Evolutionary conservation across 1,140 invertebrate genomes (phyloP), one percentile per base, ranked within the genome.

Genomic region (Cydia splendana): DNA sequence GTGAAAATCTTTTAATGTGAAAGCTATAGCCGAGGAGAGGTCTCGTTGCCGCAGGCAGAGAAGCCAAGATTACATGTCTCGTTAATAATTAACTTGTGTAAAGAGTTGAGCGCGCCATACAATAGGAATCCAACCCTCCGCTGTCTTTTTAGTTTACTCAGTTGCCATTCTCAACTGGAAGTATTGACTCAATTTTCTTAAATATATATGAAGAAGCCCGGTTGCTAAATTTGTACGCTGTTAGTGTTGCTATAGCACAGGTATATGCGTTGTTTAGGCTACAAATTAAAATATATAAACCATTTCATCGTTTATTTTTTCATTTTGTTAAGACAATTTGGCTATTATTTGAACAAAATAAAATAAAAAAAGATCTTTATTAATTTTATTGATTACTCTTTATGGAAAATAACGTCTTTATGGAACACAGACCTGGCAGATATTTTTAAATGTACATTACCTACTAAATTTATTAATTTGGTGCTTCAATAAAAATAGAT

Each of bases 11-110:
- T 24, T 12, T 6, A 62, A 62, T 62, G 9, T 57, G 20, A 62
- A 62, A 20, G 57, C 1, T 24, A 24, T 62, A 62, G 7, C 20
- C 20, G 20, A 20, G 7, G 20, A 20, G 20, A 10, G 10, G 57
- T 62, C 20, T 12, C 57, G 38, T n/a, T 7, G 67, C 67, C 67
- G 34, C 67, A 24, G 67, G 67, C 67, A 34, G 28, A 15, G 30
- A 82, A 85, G 82, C 81, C 87, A 82, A 89, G 87, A 87, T 90
- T 89, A 89, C 82, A 80, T 82, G 82, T 85, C 85, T 83, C 75
- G 83, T 90, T 88, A 90, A 91, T 91, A 86, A 88, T 92, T 91
- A 85, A 92, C 83, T 87, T 89, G 85, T 87, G 84, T 85, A 91
- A 92, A 90, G 90, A 92, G 90, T 91, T 92, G 85, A 85, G 77